Conservation (phyloP, 2,797 vertebrate genomes). For the Micrastur ruficollis region DNA sequence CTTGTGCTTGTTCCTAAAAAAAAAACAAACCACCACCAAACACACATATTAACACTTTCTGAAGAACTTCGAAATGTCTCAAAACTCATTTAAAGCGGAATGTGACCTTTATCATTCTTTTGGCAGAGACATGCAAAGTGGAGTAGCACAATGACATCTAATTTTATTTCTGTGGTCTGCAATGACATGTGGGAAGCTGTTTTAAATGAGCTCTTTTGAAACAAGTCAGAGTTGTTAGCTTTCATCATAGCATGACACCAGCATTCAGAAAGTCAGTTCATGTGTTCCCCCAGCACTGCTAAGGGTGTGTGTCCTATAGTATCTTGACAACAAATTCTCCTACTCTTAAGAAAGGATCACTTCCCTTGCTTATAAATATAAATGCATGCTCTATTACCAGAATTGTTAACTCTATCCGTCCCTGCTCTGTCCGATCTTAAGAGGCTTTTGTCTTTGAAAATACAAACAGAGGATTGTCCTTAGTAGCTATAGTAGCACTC, state of each 20-base stretch:
- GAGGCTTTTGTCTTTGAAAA: background rate
- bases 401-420: background rate
- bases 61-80: background rate
- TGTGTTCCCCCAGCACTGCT: background rate
- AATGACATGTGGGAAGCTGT: background rate
- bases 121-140: background rate
- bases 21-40: background rate
- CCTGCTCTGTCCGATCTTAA: background rate
- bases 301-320: background rate
- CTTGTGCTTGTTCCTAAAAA: slow-evolving; percentile 90
- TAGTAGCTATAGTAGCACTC: background rate
- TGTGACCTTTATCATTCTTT: background rate
- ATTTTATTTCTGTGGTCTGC: background rate
- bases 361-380: background rate
- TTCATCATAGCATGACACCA: background rate
- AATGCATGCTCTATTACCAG: background rate
- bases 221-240: background rate
- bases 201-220: background rate
- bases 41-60: background rate
- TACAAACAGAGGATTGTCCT: background rate
- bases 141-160: background rate
- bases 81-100: background rate
- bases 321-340: background rate
- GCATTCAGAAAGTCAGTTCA: background rate
- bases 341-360: background rate